These are phyloP conservation scores for Myzus persicae DNA, from an alignment of 1,140 invertebrate species.

Conservation along the genomic window DNA sequence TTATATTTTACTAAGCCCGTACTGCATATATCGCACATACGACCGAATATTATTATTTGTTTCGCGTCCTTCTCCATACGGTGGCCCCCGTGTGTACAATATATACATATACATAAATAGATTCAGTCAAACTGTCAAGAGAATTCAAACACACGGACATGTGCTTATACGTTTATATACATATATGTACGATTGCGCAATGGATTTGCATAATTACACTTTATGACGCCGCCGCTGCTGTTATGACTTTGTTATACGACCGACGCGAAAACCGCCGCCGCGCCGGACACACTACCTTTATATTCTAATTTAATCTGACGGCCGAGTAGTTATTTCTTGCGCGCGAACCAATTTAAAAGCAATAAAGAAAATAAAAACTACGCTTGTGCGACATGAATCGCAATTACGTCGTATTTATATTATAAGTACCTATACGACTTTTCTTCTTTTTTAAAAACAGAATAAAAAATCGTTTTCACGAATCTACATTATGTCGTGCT, in stretches of 20 bases:
- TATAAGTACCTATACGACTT: not conserved
- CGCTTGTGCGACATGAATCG: constrained; percentile 4
- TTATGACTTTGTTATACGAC: constrained; percentile 38
- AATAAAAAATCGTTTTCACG: not conserved
- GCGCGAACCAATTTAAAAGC: constrained; percentile 32
- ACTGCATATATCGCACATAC: not conserved
- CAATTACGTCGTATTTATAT: not conserved
- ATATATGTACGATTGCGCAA: constrained; percentile 3
- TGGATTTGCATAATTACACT: constrained; percentile 54
- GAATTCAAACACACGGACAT: not conserved
- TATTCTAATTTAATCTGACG: constrained; percentile 49
- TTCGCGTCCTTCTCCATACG: not conserved
- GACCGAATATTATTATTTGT: not conserved
- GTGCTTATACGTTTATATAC: not conserved
- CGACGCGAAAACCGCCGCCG: not conserved
- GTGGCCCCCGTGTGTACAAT: not conserved
- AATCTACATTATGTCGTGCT: not conserved
- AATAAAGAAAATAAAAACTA: not conserved
- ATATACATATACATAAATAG: not conserved
- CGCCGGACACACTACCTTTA: constrained; percentile 20
- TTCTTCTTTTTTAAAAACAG: not conserved
- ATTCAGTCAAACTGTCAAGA: constrained; percentile 14
- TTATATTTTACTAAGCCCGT: not conserved
- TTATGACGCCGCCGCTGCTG: not conserved
- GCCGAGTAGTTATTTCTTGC: not conserved